Evolutionary conservation across 2,113 vertebrate genomes (phyloP), one percentile per base, ranked within the genome.

Genomic region (Cheirogaleus medius): DNA sequence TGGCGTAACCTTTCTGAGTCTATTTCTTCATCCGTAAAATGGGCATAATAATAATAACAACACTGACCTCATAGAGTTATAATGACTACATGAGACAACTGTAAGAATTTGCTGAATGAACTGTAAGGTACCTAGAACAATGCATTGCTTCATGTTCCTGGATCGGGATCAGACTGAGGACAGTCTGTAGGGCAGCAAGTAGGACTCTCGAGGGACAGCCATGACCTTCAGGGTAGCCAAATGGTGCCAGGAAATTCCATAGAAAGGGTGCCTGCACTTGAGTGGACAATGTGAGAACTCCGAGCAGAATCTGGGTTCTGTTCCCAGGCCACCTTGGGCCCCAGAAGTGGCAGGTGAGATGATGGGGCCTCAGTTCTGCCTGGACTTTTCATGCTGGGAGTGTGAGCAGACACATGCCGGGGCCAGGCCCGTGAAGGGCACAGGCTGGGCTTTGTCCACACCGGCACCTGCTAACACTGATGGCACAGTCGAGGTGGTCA

Each of bases 21-120:
- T 60, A 60, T 89, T 71, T 92, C 34, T 76, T 42, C 69, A 64
- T 58, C 81, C 91, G 21, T 47, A 21, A 60, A 58, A 42, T 32
- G 3, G 84, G 69, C n/a, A 10, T 17, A 37, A 34, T 39, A n/a
- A 37, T 44, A 49, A 13, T 11, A 27, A 12, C 10, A 17, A 52
- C 54, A 20, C 4, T 6, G 27, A 32, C 37, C 10, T 68, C 73
- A 20, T 21, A 29, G 32, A 76, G n/a, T 42, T 29, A 3, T 18
- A 71, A 34, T 66, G 12, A 80, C n/a, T 73, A 39, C 18, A 15
- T 3, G 27, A 84, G 44, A 89, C 18, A 37, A 25, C n/a, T 21
- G 15, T 74, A 66, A 37, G 54, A 14, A 32, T 17, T 20, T 37
- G n/a, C 54, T 2, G 9, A 76, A 6, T 8, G 44, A n/a, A 37